Conservation (phyloP, 2,113 vertebrate species). For the Apteryx mantelli region DNA sequence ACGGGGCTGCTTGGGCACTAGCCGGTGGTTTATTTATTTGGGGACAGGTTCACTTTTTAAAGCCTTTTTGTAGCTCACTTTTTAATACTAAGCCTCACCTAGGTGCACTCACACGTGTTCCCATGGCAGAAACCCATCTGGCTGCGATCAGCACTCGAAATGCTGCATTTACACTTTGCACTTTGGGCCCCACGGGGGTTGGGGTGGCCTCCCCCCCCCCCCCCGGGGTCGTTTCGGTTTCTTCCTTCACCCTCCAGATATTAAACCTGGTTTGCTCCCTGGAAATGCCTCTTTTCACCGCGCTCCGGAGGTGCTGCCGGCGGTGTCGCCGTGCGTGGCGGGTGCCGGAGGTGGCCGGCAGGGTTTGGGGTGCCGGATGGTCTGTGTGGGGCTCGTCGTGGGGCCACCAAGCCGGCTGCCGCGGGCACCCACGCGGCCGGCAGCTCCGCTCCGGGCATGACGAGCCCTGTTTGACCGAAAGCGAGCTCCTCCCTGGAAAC, state of each 20-base stretch:
- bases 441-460: background rate
- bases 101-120: background rate
- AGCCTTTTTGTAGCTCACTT: conserved; percentile 67
- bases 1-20: background rate
- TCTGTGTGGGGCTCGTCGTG: rapidly evolving
- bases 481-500: conserved; percentile 31
- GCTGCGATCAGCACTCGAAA: background rate
- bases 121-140: background rate
- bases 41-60: conserved; percentile 34
- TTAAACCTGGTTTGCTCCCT: conserved; percentile 17
- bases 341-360: too few relatives aligned
- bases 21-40: conserved; percentile 47
- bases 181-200: rapidly evolving
- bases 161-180: conserved; percentile 30
- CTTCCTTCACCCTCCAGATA: background rate
- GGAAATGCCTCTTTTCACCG: background rate
- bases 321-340: too few relatives aligned
- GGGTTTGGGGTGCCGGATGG: background rate
- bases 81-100: background rate
- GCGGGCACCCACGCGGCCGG: background rate
- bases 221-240: background rate
- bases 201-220: background rate
- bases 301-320: too few relatives aligned
- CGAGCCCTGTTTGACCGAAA: background rate
- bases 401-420: background rate